A percentile compares a stretch with the other conserved stretches of the same genome.
These are phyloP conservation scores for Malthinus flaveolus DNA, from an alignment of 2,888 invertebrate genomes.

Conservation along the genomic window DNA sequence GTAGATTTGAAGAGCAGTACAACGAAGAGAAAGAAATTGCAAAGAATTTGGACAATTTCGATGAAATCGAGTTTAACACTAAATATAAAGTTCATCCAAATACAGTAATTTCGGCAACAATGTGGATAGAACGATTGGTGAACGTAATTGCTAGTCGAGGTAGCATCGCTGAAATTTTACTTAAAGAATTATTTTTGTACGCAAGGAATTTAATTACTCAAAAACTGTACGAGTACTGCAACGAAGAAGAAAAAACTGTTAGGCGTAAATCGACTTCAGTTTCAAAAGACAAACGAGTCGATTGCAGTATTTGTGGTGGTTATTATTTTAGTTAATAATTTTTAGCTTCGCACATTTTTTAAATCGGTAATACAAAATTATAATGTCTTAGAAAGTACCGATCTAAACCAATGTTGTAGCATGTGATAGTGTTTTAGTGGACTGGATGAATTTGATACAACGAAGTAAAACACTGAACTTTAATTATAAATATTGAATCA, in stretches of 20 bases:
- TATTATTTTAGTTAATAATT: slow-evolving; percentile 5
- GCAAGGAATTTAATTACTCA: slow-evolving; percentile 22
- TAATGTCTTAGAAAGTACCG: too few relatives aligned
- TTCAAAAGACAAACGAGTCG: background rate
- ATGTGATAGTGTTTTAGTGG: too few relatives aligned
- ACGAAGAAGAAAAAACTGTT: background rate
- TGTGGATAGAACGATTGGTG: slow-evolving; percentile 20
- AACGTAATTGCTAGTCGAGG: slow-evolving; percentile 12
- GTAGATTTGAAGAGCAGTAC: slow-evolving; percentile 18
- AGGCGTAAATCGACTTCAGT: background rate
- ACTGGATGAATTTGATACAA: too few relatives aligned
- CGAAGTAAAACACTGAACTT: too few relatives aligned
- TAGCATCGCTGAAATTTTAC: slow-evolving; percentile 15
- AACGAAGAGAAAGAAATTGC: slow-evolving; percentile 16
- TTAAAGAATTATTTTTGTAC: slow-evolving; percentile 36
- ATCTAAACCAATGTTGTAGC: too few relatives aligned
- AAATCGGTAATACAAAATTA: too few relatives aligned
- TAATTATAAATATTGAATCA: too few relatives aligned
- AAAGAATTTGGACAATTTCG: slow-evolving; percentile 2
- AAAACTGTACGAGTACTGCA: slow-evolving; percentile 18
- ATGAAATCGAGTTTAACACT: slow-evolving; percentile 19
- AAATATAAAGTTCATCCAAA: slow-evolving; percentile 6
- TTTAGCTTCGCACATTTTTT: too few relatives aligned
- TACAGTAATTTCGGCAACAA: background rate
- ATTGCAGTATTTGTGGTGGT: slow-evolving; percentile 8